Evolutionary conservation across 2,113 vertebrate genomes (phyloP).

Genomic region (Oreochromis niloticus): DNA sequence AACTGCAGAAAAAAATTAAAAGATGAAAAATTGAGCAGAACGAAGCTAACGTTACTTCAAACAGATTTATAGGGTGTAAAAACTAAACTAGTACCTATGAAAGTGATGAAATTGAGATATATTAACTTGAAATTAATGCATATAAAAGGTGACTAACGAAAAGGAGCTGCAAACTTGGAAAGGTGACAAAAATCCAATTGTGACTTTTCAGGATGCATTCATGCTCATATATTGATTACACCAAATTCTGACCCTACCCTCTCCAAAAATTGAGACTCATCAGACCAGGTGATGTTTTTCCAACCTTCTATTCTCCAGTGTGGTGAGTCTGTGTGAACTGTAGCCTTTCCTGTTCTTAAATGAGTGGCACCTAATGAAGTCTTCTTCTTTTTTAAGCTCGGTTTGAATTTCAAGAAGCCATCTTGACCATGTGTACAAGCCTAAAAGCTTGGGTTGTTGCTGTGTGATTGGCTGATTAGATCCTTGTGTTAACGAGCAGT

Average conservation of each 20-base stretch:
- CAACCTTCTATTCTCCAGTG: not conserved
- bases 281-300: not conserved
- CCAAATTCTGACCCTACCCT: not conserved
- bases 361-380: not conserved
- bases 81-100: not conserved
- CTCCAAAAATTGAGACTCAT: too few relatives aligned
- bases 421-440: not conserved
- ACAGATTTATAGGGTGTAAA: not conserved
- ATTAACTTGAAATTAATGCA: constrained; percentile 7
- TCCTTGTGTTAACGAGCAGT: not conserved
- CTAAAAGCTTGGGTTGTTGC: not conserved
- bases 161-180: not conserved
- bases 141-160: not conserved
- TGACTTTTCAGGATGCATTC: not conserved
- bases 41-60: constrained; percentile 16
- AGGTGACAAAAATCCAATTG: not conserved
- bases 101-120: not conserved
- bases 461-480: not conserved
- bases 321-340: not conserved
- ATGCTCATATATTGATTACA: not conserved
- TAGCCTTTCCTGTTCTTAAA: not conserved
- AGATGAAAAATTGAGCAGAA: not conserved
- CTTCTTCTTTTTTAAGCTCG: not conserved
- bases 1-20: not conserved
- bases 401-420: not conserved